These are phyloP conservation scores for Diabrotica virgifera DNA, from an alignment of 1,140 invertebrate genomes.

Conservation along the genomic window DNA sequence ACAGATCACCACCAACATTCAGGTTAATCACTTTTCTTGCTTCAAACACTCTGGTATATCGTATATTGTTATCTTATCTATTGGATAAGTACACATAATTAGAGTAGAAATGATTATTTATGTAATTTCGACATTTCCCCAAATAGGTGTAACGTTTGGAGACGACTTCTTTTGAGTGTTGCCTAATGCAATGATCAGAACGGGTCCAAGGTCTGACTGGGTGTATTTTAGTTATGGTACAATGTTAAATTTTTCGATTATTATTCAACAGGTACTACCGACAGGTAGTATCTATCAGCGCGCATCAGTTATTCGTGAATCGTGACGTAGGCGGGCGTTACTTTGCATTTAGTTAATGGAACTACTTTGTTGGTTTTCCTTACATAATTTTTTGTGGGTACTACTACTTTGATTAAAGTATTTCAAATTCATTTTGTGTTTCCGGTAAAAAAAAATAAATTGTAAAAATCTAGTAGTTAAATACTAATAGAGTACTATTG, in stretches of 20 bases:
- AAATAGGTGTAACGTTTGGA: too few species aligned
- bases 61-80: slow-evolving; percentile 16
- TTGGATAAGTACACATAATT: slow-evolving; percentile 9
- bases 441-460: too few species aligned
- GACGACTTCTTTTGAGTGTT: too few species aligned
- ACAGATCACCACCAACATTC: not conserved
- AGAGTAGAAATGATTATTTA: not conserved
- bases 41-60: not conserved
- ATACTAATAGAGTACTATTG: too few species aligned
- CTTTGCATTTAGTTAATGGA: too few species aligned
- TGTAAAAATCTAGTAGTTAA: too few species aligned
- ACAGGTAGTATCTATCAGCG: not conserved
- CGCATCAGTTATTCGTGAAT: not conserved
- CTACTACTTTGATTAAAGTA: too few species aligned
- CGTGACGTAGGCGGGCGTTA: not conserved
- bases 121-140: not conserved
- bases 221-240: not conserved
- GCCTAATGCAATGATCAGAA: too few species aligned
- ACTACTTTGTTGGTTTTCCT: too few species aligned
- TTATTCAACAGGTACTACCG: not conserved
- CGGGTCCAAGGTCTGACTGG: not conserved
- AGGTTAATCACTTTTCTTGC: slow-evolving; percentile 10
- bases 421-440: too few species aligned
- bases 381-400: too few species aligned
- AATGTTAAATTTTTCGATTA: not conserved